Percentiles rank a stretch among this genome's conserved stretches.
phyloP scores from a whole-genome alignment of 1,140 invertebrate genomes.

The Platyscapa corneri region DNA sequence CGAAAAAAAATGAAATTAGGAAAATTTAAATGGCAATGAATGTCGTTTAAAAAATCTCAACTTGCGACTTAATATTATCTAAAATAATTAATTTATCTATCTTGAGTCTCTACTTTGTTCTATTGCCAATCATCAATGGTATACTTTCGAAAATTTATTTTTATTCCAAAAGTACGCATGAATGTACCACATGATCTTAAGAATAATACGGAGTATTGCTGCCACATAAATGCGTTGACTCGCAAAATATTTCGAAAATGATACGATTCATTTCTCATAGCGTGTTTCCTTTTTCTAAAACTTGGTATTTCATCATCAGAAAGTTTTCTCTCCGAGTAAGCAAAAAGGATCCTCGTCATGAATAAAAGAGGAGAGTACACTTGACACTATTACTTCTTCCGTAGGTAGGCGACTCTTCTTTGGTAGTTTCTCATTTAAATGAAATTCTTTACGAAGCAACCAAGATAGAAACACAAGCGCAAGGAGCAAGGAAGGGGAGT shows the following conservation, averaged over 20 bases:
- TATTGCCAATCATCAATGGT: too few species aligned
- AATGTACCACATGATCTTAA: background rate
- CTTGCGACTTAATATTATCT: background rate
- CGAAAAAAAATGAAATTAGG: background rate
- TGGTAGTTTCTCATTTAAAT: constrained; percentile 43
- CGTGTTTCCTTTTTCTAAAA: background rate
- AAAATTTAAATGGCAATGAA: background rate
- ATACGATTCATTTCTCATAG: background rate
- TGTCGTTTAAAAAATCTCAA: background rate
- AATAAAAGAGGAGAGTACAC: constrained; percentile 36
- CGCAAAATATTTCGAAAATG: background rate
- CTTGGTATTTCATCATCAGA: background rate
- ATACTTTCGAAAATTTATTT: too few species aligned
- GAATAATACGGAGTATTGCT: background rate
- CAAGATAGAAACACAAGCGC: background rate
- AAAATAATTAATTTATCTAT: too few species aligned
- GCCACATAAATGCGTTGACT: background rate
- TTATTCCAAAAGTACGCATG: too few species aligned
- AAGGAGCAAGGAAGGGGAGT: background rate
- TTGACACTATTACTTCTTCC: constrained; percentile 46
- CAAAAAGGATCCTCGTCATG: constrained; percentile 9
- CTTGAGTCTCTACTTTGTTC: too few species aligned
- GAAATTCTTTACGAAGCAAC: constrained; percentile 30
- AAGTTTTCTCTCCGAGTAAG: constrained; percentile 10
- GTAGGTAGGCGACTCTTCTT: background rate